These are phyloP conservation scores for Plemyria rubiginata DNA, from an alignment of 2,888 invertebrate genomes.

Conservation along the genomic window DNA sequence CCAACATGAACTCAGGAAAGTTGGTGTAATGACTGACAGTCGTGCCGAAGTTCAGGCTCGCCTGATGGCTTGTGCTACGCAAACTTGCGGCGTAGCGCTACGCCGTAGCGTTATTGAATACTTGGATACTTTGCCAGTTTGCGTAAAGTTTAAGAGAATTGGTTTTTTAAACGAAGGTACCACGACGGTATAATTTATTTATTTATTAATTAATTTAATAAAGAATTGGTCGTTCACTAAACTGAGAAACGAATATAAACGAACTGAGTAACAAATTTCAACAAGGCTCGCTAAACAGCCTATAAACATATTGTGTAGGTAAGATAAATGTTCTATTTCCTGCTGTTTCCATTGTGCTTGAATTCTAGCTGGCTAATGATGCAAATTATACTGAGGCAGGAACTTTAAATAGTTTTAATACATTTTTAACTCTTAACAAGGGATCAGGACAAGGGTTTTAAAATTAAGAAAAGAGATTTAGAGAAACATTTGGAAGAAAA, in stretches of 20 bases:
- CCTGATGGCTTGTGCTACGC: conserved; percentile 30
- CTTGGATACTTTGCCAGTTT: conserved; percentile 18
- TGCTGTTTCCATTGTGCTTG: neutral
- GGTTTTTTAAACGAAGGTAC: neutral
- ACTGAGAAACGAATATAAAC: neutral
- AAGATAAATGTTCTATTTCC: neutral
- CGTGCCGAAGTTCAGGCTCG: conserved; percentile 50
- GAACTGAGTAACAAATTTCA: neutral
- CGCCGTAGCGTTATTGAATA: conserved; percentile 23
- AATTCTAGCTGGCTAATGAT: neutral
- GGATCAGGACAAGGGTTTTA: too few species aligned
- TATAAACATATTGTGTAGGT: too few species aligned
- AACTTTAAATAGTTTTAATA: neutral
- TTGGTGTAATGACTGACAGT: conserved; percentile 65
- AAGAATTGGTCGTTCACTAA: too few species aligned
- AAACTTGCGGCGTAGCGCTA: conserved; percentile 31
- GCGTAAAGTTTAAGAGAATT: conserved; percentile 11
- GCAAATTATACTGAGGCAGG: conserved; percentile 1
- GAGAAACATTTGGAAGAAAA: neutral
- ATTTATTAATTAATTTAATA: too few species aligned
- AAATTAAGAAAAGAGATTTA: neutral
- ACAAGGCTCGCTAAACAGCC: neutral
- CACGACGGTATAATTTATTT: neutral
- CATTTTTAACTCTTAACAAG: too few species aligned
- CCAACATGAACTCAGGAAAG: conserved; percentile 51